Conservation (phyloP, 53 echinoderm and acorn worm species). For the Paracentrotus lividus region DNA sequence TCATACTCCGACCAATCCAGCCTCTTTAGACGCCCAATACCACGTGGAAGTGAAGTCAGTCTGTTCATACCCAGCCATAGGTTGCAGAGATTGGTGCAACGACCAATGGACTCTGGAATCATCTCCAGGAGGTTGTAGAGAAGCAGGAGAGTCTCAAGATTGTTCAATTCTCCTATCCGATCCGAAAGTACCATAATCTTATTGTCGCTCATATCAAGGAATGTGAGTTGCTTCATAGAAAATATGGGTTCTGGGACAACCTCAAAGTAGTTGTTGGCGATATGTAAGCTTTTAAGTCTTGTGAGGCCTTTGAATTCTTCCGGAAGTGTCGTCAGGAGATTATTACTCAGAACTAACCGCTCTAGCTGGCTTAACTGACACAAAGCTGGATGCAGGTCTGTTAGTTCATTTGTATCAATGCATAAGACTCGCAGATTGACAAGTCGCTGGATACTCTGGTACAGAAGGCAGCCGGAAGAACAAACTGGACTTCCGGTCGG, state of each 20-base stretch:
- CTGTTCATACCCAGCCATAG: conserved; percentile 93
- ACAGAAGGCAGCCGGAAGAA: conserved; percentile 80
- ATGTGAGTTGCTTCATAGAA: conserved; percentile 80
- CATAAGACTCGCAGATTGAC: conserved; percentile 86
- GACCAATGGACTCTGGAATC: conserved; percentile 83
- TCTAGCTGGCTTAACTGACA: conserved; percentile 86
- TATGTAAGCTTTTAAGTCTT: conserved; percentile 85
- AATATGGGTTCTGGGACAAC: conserved; percentile 83
- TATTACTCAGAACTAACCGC: conserved; percentile 92
- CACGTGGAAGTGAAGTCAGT: conserved; percentile 77
- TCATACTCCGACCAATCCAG: conserved; percentile 89
- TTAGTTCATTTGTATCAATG: conserved; percentile 93
- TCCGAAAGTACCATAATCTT: conserved; percentile 76
- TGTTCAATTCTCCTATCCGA: conserved; percentile 78
- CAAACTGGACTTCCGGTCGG: conserved; percentile 81
- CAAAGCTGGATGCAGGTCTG: conserved; percentile 76
- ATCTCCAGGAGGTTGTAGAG: conserved; percentile 84
- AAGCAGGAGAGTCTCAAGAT: conserved; percentile 80
- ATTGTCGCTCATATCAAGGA: conserved; percentile 93
- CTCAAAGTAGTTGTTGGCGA: conserved; percentile 93
- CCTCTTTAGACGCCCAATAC: conserved; percentile 76
- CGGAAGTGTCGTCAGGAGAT: conserved; percentile 87
- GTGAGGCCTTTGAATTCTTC: conserved; percentile 74
- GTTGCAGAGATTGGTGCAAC: conserved; percentile 77
- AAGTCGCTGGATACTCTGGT: conserved; percentile 70